These are phyloP conservation scores for Gracilinanus agilis DNA, from an alignment of 2,113 vertebrate genomes.

Conservation along the genomic window DNA sequence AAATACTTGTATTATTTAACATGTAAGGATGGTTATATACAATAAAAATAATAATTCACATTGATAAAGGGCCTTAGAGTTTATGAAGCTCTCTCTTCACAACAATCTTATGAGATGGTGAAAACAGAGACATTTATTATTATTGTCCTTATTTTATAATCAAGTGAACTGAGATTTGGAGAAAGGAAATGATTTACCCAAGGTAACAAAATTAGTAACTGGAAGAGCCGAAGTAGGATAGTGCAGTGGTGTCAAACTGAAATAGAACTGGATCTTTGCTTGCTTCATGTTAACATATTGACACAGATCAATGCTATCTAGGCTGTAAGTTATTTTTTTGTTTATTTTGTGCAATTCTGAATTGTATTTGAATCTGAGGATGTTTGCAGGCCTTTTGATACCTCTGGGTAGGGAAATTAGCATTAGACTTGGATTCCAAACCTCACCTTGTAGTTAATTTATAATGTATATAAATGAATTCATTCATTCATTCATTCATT, in stretches of 20 bases:
- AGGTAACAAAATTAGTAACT: background rate
- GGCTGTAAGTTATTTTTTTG: background rate
- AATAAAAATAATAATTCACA: background rate
- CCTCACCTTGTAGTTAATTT: background rate
- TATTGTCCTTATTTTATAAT: conserved; percentile 4
- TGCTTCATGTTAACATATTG: background rate
- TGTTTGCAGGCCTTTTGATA: background rate
- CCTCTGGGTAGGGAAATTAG: background rate
- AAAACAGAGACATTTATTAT: background rate
- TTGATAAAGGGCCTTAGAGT: background rate
- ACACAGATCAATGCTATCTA: background rate
- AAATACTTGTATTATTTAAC: background rate
- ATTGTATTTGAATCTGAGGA: too few species aligned
- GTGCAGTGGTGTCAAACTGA: background rate
- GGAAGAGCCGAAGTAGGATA: background rate
- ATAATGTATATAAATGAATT: background rate
- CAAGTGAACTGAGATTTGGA: background rate
- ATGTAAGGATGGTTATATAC: background rate
- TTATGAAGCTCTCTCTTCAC: background rate
- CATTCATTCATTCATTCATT: background rate
- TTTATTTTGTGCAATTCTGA: background rate
- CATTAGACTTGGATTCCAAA: background rate
- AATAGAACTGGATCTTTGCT: background rate
- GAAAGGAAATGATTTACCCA: background rate
- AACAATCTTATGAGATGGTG: background rate